Conservation (phyloP, 1,140 invertebrate genomes). For the Euschistus heros region DNA sequence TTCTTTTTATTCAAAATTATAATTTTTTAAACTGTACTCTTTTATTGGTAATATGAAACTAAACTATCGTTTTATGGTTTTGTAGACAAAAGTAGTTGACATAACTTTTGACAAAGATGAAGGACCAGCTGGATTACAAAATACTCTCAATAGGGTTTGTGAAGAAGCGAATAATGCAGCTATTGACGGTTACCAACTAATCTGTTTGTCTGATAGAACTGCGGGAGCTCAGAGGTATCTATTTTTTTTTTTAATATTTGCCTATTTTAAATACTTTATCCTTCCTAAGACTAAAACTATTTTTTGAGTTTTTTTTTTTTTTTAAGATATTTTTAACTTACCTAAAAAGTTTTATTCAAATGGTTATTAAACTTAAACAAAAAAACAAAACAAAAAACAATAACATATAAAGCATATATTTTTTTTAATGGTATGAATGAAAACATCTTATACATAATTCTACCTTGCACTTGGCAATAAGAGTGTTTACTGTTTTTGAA, state of each 20-base stretch:
- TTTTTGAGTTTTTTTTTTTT: neutral
- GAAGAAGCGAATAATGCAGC: constrained; percentile 74
- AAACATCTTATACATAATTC: too few species aligned
- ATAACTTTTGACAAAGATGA: constrained; percentile 69
- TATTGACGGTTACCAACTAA: constrained; percentile 64
- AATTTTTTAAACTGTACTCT: too few species aligned
- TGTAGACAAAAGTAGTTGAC: constrained; percentile 72
- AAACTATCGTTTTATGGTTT: constrained; percentile 7
- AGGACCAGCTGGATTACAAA: constrained; percentile 60
- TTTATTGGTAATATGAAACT: too few species aligned
- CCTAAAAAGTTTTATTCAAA: too few species aligned
- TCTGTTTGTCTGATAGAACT: constrained; percentile 79
- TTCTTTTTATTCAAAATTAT: too few species aligned
- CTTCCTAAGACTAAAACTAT: neutral
- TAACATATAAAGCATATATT: too few species aligned
- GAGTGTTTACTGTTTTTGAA: too few species aligned
- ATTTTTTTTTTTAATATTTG: constrained; percentile 1
- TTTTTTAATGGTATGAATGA: too few species aligned
- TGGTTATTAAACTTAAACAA: too few species aligned
- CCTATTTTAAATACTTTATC: neutral
- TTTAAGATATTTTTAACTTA: too few species aligned
- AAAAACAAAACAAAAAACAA: too few species aligned
- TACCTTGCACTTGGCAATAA: too few species aligned
- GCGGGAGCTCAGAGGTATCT: constrained; percentile 50
- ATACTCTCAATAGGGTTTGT: constrained; percentile 69